phyloP scores from a whole-genome alignment of 2,113 vertebrate species.

The Gavialis gangeticus region DNA sequence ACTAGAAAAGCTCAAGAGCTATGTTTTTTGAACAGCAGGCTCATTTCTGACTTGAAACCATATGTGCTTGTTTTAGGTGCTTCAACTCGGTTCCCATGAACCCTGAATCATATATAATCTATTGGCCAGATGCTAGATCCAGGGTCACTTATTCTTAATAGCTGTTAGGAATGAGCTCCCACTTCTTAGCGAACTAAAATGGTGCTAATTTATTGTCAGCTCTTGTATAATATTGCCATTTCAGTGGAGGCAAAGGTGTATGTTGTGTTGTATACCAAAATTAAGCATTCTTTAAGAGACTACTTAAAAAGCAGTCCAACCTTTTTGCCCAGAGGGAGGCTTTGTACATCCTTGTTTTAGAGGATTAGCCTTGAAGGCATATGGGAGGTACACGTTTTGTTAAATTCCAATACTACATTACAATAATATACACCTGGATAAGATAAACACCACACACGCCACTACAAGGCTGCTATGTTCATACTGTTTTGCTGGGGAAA shows the following conservation, averaged over 20 bases:
- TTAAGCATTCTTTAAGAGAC: not conserved
- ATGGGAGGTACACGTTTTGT: not conserved
- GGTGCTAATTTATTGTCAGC: not conserved
- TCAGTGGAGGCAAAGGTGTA: not conserved
- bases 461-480: not conserved
- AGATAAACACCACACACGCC: not conserved
- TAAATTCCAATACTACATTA: not conserved
- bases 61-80: not conserved
- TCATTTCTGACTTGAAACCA: not conserved
- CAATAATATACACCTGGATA: not conserved
- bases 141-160: not conserved
- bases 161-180: not conserved
- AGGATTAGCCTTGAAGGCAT: not conserved
- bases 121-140: not conserved
- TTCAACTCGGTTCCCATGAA: not conserved
- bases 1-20: not conserved
- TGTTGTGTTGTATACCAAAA: not conserved
- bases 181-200: not conserved
- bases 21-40: not conserved
- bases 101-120: not conserved
- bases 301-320: not conserved
- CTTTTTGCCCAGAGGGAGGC: not conserved
- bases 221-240: accelerated
- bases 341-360: not conserved
- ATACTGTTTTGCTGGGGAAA: not conserved